phyloP scores from a whole-genome alignment of 2,113 vertebrate genomes.

The Indri indri region DNA sequence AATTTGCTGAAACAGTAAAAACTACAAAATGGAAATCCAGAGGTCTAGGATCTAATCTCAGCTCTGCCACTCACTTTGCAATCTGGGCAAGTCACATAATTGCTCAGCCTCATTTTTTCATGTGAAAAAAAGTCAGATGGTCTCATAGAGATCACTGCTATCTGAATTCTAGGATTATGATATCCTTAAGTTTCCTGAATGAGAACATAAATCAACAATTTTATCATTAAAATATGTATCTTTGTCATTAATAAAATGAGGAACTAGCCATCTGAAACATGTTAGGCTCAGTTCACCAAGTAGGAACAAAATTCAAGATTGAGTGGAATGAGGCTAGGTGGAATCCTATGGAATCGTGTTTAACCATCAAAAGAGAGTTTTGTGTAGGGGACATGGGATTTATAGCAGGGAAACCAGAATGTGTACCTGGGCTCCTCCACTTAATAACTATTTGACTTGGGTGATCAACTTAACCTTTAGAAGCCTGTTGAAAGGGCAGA shows the following conservation, averaged over 20 bases:
- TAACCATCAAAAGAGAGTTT: background rate
- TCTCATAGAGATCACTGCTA: background rate
- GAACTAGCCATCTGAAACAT: background rate
- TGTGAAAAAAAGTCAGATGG: background rate
- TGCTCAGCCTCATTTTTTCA: background rate
- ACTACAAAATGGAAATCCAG: background rate
- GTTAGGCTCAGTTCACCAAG: background rate
- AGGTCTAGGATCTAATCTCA: background rate
- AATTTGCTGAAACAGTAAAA: background rate
- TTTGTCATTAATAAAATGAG: background rate
- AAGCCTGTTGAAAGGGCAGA: background rate
- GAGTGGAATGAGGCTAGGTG: rapidly evolving
- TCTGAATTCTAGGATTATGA: background rate
- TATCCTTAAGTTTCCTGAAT: background rate
- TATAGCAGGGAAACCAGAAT: background rate
- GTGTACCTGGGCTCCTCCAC: background rate
- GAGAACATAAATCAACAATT: background rate
- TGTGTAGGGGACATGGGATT: background rate
- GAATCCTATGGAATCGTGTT: background rate
- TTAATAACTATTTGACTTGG: background rate
- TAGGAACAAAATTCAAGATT: background rate
- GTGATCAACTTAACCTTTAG: background rate
- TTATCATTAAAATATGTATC: background rate
- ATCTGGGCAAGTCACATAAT: background rate
- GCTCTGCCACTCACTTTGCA: background rate